Conservation (phyloP, 2,888 invertebrate genomes). For the Mantis religiosa region DNA sequence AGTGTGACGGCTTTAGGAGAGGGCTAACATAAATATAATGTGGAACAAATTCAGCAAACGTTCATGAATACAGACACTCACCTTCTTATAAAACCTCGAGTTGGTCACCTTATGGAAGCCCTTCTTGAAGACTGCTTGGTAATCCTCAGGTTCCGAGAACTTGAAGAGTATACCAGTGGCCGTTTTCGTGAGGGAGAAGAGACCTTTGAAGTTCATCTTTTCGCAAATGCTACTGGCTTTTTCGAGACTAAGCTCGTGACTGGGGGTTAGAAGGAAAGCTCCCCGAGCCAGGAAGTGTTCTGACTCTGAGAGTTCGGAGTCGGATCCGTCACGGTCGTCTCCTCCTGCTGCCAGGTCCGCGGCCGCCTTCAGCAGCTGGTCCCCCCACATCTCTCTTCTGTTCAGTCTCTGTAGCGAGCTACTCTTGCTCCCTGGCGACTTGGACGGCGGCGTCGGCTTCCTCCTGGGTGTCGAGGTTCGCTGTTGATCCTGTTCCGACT, state of each 20-base stretch:
- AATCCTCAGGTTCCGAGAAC: conserved; percentile 82
- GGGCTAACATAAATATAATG: no score
- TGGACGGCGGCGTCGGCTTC: background rate
- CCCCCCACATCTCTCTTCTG: conserved; percentile 40
- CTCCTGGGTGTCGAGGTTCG: background rate
- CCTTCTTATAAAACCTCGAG: conserved; percentile 81
- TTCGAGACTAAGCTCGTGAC: conserved; percentile 81
- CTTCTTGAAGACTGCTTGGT: conserved; percentile 80
- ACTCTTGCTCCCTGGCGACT: background rate
- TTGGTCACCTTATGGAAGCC: conserved; percentile 84
- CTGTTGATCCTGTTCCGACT: background rate
- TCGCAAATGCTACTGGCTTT: conserved; percentile 82
- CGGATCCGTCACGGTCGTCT: conserved; percentile 70
- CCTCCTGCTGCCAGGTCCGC: conserved; percentile 46
- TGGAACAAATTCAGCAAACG: background rate
- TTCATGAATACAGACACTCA: conserved; percentile 43
- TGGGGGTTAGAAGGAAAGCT: conserved; percentile 79
- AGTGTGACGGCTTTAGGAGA: no score
- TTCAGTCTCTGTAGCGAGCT: conserved; percentile 13
- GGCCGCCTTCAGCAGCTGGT: conserved; percentile 54
- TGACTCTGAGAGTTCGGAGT: conserved; percentile 71
- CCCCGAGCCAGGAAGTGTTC: conserved; percentile 71
- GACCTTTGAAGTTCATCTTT: conserved; percentile 70
- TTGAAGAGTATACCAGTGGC: conserved; percentile 85
- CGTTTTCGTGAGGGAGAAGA: conserved; percentile 78